Evolutionary conservation across 2,888 invertebrate species (phyloP).

Genomic region (Ochlodes sylvanus): DNA sequence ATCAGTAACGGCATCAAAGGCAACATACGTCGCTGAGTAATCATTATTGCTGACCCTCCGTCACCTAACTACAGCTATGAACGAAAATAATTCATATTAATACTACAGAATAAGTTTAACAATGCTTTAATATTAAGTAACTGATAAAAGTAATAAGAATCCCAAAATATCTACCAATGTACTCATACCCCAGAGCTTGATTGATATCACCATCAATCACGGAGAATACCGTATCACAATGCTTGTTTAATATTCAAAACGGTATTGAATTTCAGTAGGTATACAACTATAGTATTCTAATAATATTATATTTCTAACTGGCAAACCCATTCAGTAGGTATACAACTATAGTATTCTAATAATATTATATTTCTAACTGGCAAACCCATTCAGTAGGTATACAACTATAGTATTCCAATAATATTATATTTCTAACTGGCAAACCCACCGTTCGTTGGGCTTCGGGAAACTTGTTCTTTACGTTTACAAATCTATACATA

Average conservation of each 20-base stretch:
- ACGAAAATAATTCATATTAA: too few species aligned
- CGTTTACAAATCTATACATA: too few species aligned
- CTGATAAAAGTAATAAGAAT: neutral
- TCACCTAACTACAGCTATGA: too few species aligned
- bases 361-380: too few species aligned
- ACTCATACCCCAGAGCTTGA: neutral
- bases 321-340: neutral
- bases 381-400: neutral
- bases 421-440: too few species aligned
- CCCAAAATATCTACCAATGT: neutral
- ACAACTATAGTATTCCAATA: neutral
- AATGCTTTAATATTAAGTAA: neutral
- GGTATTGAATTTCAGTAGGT: neutral
- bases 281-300: neutral
- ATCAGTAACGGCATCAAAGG: too few species aligned
- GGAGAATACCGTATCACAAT: neutral
- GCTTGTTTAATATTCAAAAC: neutral
- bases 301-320: too few species aligned
- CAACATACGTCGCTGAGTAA: too few species aligned
- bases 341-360: neutral
- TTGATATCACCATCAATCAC: constrained; percentile 2
- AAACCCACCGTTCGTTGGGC: too few species aligned
- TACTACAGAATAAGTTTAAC: too few species aligned
- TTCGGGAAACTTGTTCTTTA: too few species aligned
- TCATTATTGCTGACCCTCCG: too few species aligned